Conservation (phyloP, 64 coral and sea anemone genomes). For the Montipora foliosa region DNA sequence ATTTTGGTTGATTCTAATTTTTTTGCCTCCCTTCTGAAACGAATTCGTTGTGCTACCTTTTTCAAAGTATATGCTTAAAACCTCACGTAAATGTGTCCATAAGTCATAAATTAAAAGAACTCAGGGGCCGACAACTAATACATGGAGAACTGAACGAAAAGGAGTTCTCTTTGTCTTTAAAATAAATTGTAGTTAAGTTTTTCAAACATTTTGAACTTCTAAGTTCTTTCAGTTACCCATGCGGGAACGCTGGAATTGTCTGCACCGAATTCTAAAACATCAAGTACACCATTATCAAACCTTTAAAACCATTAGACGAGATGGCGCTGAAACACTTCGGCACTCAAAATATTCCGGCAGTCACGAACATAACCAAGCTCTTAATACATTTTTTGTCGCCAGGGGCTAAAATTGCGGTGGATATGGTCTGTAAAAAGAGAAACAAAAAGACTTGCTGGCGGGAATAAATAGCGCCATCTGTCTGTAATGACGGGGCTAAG, state of each 20-base stretch:
- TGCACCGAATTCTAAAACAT: background rate
- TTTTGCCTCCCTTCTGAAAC: background rate
- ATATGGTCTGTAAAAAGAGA: background rate
- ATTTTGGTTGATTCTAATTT: too few relatives aligned
- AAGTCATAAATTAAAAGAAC: too few relatives aligned
- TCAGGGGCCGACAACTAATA: too few relatives aligned
- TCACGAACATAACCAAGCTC: background rate
- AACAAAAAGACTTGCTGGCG: background rate
- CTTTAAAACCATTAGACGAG: background rate
- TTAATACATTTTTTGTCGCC: background rate
- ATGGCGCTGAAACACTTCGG: background rate
- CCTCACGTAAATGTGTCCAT: background rate
- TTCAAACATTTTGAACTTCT: background rate
- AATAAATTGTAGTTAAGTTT: background rate
- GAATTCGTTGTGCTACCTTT: background rate
- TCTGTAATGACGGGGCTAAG: background rate
- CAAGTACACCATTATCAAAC: background rate
- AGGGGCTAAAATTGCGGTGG: constrained; percentile 41
- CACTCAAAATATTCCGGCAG: background rate
- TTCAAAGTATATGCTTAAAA: background rate
- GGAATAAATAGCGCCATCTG: background rate
- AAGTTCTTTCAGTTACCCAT: background rate
- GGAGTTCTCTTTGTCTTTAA: background rate
- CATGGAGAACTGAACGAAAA: background rate
- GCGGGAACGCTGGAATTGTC: background rate